A percentile compares a stretch with the other conserved stretches of the same genome.
Evolutionary conservation across 1,140 invertebrate species (phyloP).

Genomic region (Dufourea novaeangliae): DNA sequence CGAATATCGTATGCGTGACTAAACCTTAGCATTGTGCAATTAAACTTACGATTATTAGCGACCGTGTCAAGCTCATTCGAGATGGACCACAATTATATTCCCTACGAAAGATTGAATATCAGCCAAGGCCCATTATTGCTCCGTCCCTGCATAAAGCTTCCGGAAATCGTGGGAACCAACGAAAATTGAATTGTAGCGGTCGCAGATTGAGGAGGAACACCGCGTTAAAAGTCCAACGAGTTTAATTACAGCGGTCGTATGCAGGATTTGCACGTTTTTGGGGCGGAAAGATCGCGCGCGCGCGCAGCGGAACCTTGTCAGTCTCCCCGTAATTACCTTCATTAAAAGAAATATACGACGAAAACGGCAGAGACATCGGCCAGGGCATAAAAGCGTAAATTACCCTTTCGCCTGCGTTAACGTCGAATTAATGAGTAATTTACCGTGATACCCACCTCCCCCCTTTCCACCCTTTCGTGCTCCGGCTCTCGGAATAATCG

Average conservation of each 20-base stretch:
- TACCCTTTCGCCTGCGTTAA: constrained; percentile 39
- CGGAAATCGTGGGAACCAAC: too few relatives aligned
- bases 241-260: background rate
- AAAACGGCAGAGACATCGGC: constrained; percentile 6
- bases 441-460: constrained; percentile 17
- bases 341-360: constrained; percentile 39
- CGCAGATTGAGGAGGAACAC: too few relatives aligned
- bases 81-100: too few relatives aligned
- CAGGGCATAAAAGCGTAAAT: constrained; percentile 43
- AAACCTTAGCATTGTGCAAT: too few relatives aligned
- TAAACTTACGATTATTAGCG: too few relatives aligned
- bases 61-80: too few relatives aligned
- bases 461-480: background rate
- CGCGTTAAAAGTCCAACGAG: too few relatives aligned
- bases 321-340: constrained; percentile 22
- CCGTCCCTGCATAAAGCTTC: too few relatives aligned
- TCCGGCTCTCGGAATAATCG: constrained; percentile 13
- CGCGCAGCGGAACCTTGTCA: constrained; percentile 8
- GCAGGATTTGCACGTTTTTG: constrained; percentile 19
- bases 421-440: constrained; percentile 49
- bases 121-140: too few relatives aligned
- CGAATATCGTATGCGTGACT: too few relatives aligned
- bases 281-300: background rate
- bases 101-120: too few relatives aligned
- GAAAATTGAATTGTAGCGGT: too few relatives aligned